Percentiles rank a stretch among this genome's conserved stretches.
Evolutionary conservation across 2,113 vertebrate species (phyloP).

Genomic region (Conger conger): DNA sequence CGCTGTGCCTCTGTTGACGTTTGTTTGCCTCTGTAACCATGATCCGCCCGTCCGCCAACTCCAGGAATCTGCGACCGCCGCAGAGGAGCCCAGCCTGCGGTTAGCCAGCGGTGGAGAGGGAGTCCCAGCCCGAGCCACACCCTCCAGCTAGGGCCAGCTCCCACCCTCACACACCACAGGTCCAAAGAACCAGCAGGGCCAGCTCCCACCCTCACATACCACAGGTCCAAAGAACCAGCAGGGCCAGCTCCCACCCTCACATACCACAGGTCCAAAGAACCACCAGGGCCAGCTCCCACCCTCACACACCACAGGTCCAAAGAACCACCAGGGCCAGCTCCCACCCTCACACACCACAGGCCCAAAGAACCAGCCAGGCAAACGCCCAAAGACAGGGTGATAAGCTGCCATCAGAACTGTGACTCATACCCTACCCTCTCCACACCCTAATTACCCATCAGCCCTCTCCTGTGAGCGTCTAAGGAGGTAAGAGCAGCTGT

Average conservation of each 20-base stretch:
- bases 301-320: not conserved
- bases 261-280: no score
- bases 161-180: not conserved
- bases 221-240: not conserved
- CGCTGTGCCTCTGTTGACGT: not conserved
- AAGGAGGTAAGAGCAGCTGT: not conserved
- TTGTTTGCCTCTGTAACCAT: constrained; percentile 1
- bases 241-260: not conserved
- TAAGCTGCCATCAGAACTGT: not conserved
- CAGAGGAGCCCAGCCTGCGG: not conserved
- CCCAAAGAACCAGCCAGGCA: no score
- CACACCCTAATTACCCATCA: not conserved
- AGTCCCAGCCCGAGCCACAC: not conserved
- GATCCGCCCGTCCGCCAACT: not conserved
- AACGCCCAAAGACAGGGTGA: no score
- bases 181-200: not conserved
- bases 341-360: no score
- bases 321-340: not conserved
- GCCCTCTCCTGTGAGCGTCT: not conserved
- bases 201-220: no score
- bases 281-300: no score
- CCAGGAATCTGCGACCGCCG: not conserved
- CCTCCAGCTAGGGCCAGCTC: not conserved
- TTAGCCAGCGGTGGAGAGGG: not conserved
- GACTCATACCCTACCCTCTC: not conserved